phyloP scores from a whole-genome alignment of 2,888 invertebrate species.

The Nomada lathburiana region DNA sequence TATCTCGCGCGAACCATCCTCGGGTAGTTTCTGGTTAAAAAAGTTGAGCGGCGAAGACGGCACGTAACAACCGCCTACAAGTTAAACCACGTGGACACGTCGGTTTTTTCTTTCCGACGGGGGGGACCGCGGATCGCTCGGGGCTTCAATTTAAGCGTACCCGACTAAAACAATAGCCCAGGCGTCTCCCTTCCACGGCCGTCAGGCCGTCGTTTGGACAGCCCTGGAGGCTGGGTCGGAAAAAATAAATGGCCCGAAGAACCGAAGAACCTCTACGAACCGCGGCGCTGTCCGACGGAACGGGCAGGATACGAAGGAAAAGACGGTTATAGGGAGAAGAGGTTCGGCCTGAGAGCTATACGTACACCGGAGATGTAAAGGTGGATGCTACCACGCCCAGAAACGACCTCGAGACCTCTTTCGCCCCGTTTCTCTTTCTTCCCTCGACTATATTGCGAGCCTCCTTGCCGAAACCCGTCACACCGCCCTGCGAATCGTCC shows the following conservation, averaged over 20 bases:
- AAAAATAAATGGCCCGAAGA: conserved; percentile 79
- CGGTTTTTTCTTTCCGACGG: conserved; percentile 57
- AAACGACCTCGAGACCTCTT: conserved; percentile 78
- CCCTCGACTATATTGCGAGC: conserved; percentile 68
- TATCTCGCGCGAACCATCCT: not conserved
- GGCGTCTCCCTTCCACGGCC: conserved; percentile 66
- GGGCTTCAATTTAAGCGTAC: conserved; percentile 76
- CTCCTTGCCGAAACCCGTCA: conserved; percentile 35
- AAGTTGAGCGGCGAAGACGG: conserved; percentile 34
- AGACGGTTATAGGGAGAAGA: conserved; percentile 61
- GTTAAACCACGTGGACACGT: conserved; percentile 70
- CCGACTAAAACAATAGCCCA: conserved; percentile 77
- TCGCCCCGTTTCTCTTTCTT: conserved; percentile 66
- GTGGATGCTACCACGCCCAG: conserved; percentile 81
- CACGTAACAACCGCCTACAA: conserved; percentile 71
- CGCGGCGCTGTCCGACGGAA: conserved; percentile 50
- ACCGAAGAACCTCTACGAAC: conserved; percentile 70
- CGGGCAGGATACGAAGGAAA: conserved; percentile 61
- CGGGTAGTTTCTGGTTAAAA: conserved; percentile 32
- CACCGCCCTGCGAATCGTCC: conserved; percentile 24
- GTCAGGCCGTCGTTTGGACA: conserved; percentile 76
- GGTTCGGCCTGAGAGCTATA: conserved; percentile 44
- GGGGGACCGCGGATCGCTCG: conserved; percentile 60
- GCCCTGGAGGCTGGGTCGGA: conserved; percentile 75
- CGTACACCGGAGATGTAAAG: conserved; percentile 69